These are phyloP conservation scores for Tetramorium bicarinatum DNA, from an alignment of 2,888 invertebrate genomes.

Conservation along the genomic window DNA sequence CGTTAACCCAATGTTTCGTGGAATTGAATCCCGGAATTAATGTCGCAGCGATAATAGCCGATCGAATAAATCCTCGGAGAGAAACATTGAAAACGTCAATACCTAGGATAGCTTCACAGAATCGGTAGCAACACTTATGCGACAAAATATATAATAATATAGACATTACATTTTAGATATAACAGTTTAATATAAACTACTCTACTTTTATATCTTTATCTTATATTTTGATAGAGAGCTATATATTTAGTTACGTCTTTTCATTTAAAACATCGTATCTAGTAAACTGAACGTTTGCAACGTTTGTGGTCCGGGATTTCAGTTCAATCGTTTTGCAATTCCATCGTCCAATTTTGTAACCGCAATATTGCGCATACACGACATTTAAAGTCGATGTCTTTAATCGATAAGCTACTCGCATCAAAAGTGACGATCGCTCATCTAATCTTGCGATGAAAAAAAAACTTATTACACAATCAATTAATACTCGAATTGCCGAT, in stretches of 20 bases:
- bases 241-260: slow-evolving; percentile 29
- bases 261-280: slow-evolving; percentile 38
- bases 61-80: background rate
- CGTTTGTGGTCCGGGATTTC: background rate
- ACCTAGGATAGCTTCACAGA: background rate
- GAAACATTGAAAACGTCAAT: slow-evolving; percentile 29
- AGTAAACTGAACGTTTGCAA: slow-evolving; percentile 2
- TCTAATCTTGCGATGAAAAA: background rate
- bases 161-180: slow-evolving; percentile 28
- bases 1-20: background rate
- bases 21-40: slow-evolving; percentile 12
- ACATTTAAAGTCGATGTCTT: background rate
- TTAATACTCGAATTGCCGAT: background rate
- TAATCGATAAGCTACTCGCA: background rate
- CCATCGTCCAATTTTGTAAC: background rate
- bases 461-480: background rate
- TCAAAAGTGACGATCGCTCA: background rate
- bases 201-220: slow-evolving; percentile 28
- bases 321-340: slow-evolving; percentile 19
- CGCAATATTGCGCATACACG: background rate
- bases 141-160: slow-evolving; percentile 32
- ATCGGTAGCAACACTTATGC: slow-evolving; percentile 11
- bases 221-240: slow-evolving; percentile 33
- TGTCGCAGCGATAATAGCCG: background rate
- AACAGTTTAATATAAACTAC: slow-evolving; percentile 40